Base-by-base conservation (phyloP, 1,140 invertebrate species). In the Nasonia vitripennis region DNA sequence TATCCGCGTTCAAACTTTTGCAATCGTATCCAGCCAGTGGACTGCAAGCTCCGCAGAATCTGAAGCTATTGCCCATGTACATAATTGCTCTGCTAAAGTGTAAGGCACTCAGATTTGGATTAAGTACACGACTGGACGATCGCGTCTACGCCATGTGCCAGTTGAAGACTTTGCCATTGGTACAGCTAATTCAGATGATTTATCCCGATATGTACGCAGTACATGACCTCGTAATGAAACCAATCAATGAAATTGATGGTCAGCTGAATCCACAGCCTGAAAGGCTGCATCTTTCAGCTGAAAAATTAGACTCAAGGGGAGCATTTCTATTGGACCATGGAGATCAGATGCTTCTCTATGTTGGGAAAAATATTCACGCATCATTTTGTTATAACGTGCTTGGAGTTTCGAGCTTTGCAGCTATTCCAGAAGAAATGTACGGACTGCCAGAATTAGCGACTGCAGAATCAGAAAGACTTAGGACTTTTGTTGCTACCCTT, bases 141-240 rank as follows among this genome's bases (percentile, higher is more conserved):
- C 95, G 99, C 67, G 96, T 99, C 3, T 98, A 95, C 90, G 96
- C 97, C 73, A 98, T 99, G 98, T 97, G 98, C 91, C 96, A 97
- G 91, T 96, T 99, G 94, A 99, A 99, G 94, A 96, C 95, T 45
- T 91, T 98, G 88, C 98, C 99, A 27, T 92, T 99, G 23, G 91
- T 93, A 80, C 95, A 96, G 89, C 94, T 99, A 5, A 95, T 99
- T 88, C 96, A 98, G 88, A 94, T 94, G 79, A 95, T 99, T 85
- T 99, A 99, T 95, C 99, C 99, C 12, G 96, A 98, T 93, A 94
- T 99, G 62, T 99, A 99, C 94, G 96, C 98, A 10, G 92, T 99
- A 70, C 97, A 99, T 92, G 93, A 92, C 87, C 94, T 98, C 37
- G 95, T 95, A 86, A 95, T 96, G 71, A 95, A 95, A 88, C 94